phyloP scores from a whole-genome alignment of 2,797 vertebrate genomes.

The Falco novaeseelandiae region DNA sequence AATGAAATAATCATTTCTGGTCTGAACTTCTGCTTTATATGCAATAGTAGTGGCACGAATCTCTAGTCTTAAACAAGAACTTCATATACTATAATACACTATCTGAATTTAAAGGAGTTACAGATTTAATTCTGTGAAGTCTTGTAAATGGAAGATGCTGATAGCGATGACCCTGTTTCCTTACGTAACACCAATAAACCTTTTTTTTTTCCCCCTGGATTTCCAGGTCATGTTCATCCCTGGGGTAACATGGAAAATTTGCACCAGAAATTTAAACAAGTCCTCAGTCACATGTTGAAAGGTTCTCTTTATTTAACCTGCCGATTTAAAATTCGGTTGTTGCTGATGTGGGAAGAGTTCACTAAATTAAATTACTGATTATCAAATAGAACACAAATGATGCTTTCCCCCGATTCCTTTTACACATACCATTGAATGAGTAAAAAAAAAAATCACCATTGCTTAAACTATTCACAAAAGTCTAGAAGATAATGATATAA shows the following conservation, averaged over 20 bases:
- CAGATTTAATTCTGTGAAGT: neutral
- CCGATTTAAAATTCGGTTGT: neutral
- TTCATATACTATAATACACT: neutral
- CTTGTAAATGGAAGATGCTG: neutral
- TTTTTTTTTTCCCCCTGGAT: neutral
- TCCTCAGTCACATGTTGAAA: neutral
- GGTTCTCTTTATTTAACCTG: neutral
- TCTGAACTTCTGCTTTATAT: neutral
- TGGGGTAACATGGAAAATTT: neutral
- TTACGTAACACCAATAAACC: neutral
- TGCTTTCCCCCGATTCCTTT: neutral
- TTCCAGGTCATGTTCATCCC: neutral
- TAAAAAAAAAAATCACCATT: neutral
- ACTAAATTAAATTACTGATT: neutral
- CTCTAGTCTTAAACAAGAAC: neutral
- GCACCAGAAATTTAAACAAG: neutral
- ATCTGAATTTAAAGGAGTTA: neutral
- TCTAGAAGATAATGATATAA: neutral
- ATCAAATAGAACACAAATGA: neutral
- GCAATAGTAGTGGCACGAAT: neutral
- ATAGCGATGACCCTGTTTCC: neutral
- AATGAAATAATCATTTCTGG: neutral
- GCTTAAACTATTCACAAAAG: neutral
- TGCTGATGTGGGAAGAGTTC: neutral
- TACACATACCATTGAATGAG: neutral